Evolutionary conservation across 2,797 vertebrate genomes (phyloP).

Genomic region (Alauda arvensis): DNA sequence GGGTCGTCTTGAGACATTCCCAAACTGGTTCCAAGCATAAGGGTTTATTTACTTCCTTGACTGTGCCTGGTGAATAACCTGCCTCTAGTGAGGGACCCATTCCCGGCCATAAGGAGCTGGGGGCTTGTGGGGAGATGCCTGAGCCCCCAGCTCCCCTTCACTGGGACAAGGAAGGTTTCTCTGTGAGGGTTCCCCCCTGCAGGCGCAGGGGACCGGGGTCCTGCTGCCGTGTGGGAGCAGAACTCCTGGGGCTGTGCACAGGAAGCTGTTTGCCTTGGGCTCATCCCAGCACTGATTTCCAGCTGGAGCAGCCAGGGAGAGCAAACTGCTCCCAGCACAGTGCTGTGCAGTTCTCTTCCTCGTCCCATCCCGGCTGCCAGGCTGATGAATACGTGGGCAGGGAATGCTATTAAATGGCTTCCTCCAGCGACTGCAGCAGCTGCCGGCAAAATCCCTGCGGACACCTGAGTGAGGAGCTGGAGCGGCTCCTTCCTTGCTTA

Average conservation of each 20-base stretch:
- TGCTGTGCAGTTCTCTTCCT: background rate
- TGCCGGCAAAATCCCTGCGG: background rate
- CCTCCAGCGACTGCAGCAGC: background rate
- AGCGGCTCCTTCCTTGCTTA: background rate
- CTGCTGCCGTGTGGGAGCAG: background rate
- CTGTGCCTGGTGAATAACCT: background rate
- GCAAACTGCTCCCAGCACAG: background rate
- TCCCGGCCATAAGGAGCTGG: background rate
- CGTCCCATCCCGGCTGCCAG: background rate
- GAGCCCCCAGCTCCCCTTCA: accelerated
- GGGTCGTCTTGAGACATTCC: accelerated
- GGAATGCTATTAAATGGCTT: background rate
- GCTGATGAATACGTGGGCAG: background rate
- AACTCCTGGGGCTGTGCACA: accelerated
- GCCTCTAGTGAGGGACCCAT: background rate
- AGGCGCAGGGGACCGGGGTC: accelerated
- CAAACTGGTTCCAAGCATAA: background rate
- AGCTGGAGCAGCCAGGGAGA: background rate
- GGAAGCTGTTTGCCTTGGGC: background rate
- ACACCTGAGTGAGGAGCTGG: background rate
- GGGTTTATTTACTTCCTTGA: background rate
- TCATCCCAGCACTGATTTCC: background rate
- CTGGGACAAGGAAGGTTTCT: background rate
- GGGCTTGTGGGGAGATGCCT: too few relatives aligned
- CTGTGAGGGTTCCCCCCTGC: accelerated